These are phyloP conservation scores for Hylomyscus alleni DNA, from an alignment of 2,797 vertebrate genomes.

Conservation along the genomic window DNA sequence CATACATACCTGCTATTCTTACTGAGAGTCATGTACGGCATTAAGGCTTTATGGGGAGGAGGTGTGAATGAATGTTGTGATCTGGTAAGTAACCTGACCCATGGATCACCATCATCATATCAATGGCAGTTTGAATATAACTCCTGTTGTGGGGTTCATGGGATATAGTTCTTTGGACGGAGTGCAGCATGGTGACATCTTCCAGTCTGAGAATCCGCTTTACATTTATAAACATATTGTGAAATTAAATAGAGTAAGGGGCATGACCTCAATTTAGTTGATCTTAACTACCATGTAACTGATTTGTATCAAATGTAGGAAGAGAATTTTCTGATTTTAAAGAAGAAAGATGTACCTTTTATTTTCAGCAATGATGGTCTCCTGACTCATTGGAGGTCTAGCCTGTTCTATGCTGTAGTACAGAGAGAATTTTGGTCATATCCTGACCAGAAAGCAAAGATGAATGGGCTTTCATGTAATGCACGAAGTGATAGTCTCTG, in stretches of 20 bases:
- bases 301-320: conserved; percentile 10
- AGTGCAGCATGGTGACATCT: neutral
- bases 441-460: neutral
- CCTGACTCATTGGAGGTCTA: neutral
- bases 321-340: conserved; percentile 16
- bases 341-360: conserved; percentile 8
- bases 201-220: neutral
- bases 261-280: neutral
- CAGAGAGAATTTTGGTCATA: conserved; percentile 10
- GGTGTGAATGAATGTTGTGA: neutral
- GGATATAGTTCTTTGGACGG: neutral
- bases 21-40: neutral
- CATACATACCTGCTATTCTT: neutral
- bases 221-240: conserved; percentile 33
- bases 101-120: neutral
- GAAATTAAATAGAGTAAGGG: conserved; percentile 22
- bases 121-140: neutral
- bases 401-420: neutral
- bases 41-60: neutral
- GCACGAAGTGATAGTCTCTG: neutral
- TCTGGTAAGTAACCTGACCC: neutral
- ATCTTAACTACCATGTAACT: conserved; percentile 4
- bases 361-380: conserved; percentile 1
- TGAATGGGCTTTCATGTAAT: neutral
- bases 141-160: neutral